A percentile compares a stretch with the other conserved stretches of the same genome.
These are phyloP conservation scores for Drosophila kambysellisi DNA, from an alignment of 2,888 invertebrate species.

Conservation along the genomic window DNA sequence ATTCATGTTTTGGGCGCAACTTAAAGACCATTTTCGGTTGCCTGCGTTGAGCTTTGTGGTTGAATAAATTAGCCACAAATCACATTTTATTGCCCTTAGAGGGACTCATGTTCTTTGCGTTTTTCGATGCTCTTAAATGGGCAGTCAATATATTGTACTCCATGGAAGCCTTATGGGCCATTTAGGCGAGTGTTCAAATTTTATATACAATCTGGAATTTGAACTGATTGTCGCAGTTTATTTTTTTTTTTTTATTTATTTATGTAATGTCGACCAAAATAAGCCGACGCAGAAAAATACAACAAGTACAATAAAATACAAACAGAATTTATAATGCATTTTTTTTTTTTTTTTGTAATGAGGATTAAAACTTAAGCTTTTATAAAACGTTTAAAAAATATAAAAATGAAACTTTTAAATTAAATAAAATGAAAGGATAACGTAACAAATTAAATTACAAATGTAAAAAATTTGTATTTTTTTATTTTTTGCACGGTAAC, in stretches of 20 bases:
- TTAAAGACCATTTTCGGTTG: slow-evolving; percentile 36
- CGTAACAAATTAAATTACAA: no score
- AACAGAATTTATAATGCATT: no score
- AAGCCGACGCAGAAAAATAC: neutral
- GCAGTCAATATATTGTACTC: neutral
- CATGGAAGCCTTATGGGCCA: neutral
- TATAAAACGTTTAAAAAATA: no score
- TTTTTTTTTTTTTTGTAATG: no score
- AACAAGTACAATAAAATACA: no score
- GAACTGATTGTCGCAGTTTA: neutral
- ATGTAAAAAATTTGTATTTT: no score
- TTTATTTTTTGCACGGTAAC: no score
- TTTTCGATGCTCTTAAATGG: slow-evolving; percentile 31
- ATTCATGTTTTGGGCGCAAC: slow-evolving; percentile 56
- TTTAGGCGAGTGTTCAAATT: neutral
- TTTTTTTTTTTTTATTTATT: neutral
- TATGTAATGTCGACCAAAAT: neutral
- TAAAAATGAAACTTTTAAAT: no score
- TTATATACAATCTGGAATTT: neutral
- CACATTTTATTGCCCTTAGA: slow-evolving; percentile 61
- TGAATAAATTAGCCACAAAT: slow-evolving; percentile 64
- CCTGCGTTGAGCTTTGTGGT: slow-evolving; percentile 23
- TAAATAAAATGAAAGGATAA: no score
- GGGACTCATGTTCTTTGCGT: slow-evolving; percentile 34
- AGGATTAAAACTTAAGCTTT: no score